A percentile compares a stretch with the other conserved stretches of the same genome.
Evolutionary conservation across 1,140 invertebrate genomes (phyloP).

Genomic region (Ceratina australensis): DNA sequence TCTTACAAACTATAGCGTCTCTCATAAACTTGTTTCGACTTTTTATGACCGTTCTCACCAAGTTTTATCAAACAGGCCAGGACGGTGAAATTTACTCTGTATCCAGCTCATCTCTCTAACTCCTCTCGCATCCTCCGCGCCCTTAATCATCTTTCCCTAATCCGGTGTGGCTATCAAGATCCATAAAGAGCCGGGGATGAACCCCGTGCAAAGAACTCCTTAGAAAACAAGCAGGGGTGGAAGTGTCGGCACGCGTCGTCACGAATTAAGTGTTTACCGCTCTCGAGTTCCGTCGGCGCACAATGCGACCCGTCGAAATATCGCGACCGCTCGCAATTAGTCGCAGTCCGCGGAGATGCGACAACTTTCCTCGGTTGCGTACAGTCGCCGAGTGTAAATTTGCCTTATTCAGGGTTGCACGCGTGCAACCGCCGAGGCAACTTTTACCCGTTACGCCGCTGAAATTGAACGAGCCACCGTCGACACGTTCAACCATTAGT

Average conservation of each 20-base stretch:
- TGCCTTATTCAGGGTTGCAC: conserved; percentile 13
- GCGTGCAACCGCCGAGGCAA: conserved; percentile 12
- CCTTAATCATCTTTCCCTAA: not conserved
- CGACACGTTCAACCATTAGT: conserved; percentile 45
- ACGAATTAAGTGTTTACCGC: conserved; percentile 21
- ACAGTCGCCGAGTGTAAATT: conserved; percentile 1
- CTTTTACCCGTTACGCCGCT: conserved; percentile 35
- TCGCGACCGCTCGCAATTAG: conserved; percentile 8
- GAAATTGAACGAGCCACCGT: conserved; percentile 36
- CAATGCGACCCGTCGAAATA: not conserved
- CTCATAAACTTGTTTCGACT: too few species aligned
- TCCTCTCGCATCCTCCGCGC: not conserved
- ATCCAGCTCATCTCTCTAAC: not conserved
- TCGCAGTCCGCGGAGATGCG: not conserved
- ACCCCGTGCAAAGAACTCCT: not conserved
- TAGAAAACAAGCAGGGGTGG: not conserved
- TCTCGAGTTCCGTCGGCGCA: not conserved
- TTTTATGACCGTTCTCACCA: too few species aligned
- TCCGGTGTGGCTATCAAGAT: not conserved
- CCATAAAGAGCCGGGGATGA: not conserved
- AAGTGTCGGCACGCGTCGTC: not conserved
- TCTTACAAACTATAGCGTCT: too few species aligned
- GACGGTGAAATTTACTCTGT: too few species aligned
- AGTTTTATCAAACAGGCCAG: too few species aligned
- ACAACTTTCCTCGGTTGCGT: conserved; percentile 24